phyloP scores from a whole-genome alignment of 1,140 invertebrate species.

The Bombyx mandarina region DNA sequence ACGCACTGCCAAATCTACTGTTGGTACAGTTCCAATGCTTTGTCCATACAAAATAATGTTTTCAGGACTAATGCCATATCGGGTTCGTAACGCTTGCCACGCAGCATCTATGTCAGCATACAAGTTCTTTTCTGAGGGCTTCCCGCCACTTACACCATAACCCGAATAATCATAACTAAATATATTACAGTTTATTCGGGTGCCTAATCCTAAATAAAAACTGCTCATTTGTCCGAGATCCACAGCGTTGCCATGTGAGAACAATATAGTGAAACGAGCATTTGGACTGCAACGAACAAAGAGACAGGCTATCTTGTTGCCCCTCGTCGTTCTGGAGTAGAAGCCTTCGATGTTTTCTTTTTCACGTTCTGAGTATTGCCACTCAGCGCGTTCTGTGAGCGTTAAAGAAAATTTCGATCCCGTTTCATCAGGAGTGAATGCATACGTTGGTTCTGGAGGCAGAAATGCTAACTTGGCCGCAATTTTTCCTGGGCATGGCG shows the following conservation, averaged over 20 bases:
- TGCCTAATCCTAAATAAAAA: slow-evolving; percentile 98
- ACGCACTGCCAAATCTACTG: slow-evolving; percentile 93
- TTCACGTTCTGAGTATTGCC: slow-evolving; percentile 97
- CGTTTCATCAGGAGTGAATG: slow-evolving; percentile 81
- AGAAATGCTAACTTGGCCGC: slow-evolving; percentile 99
- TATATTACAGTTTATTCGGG: slow-evolving; percentile 98
- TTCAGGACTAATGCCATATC: slow-evolving; percentile 95
- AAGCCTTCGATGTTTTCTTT: slow-evolving; percentile 97
- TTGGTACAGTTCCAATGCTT: slow-evolving; percentile 97
- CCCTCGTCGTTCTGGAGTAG: slow-evolving; percentile 89
- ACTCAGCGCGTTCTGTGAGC: slow-evolving; percentile 95
- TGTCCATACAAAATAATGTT: slow-evolving; percentile 99
- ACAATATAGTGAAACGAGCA: slow-evolving; percentile 96
- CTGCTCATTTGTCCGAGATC: slow-evolving; percentile 99
- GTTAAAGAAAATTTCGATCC: slow-evolving; percentile 83
- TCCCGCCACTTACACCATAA: slow-evolving; percentile 93
- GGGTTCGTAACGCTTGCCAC: slow-evolving; percentile 92
- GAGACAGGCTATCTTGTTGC: slow-evolving; percentile 97
- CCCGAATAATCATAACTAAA: slow-evolving; percentile 99
- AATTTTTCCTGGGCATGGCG: slow-evolving; percentile 98
- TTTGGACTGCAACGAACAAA: slow-evolving; percentile 94
- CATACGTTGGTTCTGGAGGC: slow-evolving; percentile 98
- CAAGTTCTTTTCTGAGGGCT: slow-evolving; percentile 98
- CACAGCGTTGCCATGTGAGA: slow-evolving; percentile 98
- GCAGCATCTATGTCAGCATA: slow-evolving; percentile 99